These are phyloP conservation scores for Drosophila rellima DNA, from an alignment of 2,888 invertebrate genomes.

Conservation along the genomic window DNA sequence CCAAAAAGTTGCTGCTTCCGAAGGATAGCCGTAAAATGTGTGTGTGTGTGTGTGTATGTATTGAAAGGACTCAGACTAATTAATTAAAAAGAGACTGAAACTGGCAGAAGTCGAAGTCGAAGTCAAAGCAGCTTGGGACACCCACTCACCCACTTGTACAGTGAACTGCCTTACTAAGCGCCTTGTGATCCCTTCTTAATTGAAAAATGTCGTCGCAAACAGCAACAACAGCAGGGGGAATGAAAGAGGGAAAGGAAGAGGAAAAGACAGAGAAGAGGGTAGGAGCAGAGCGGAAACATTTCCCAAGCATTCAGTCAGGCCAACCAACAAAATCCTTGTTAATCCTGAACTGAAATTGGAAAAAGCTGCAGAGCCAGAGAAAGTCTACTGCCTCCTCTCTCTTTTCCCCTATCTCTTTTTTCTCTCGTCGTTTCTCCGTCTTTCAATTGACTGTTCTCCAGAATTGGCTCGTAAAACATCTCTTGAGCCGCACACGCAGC, in stretches of 20 bases:
- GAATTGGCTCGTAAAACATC: constrained; percentile 66
- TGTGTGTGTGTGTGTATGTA: constrained; percentile 8
- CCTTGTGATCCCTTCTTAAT: constrained; percentile 82
- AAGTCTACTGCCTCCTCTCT: constrained; percentile 17
- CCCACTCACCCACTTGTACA: constrained; percentile 15
- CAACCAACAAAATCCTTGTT: constrained; percentile 75
- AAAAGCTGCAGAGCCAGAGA: constrained; percentile 70
- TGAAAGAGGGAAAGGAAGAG: neutral
- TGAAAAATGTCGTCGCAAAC: constrained; percentile 82
- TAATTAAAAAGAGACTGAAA: constrained; percentile 66
- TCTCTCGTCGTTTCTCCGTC: neutral
- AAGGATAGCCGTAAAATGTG: constrained; percentile 11
- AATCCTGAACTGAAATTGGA: constrained; percentile 83
- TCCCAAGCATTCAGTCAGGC: constrained; percentile 31
- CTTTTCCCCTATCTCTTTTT: neutral
- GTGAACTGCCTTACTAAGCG: constrained; percentile 81
- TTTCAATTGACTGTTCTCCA: constrained; percentile 16
- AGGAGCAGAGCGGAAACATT: constrained; percentile 8
- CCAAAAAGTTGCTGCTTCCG: constrained; percentile 52
- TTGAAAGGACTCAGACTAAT: constrained; percentile 57
- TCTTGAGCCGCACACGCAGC: constrained; percentile 66
- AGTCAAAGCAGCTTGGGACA: constrained; percentile 16
- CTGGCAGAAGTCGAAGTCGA: constrained; percentile 34
- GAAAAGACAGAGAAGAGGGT: neutral
- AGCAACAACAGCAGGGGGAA: constrained; percentile 31